Evolutionary conservation across 2,113 vertebrate species (phyloP).

Genomic region (Dicerorhinus sumatrensis): DNA sequence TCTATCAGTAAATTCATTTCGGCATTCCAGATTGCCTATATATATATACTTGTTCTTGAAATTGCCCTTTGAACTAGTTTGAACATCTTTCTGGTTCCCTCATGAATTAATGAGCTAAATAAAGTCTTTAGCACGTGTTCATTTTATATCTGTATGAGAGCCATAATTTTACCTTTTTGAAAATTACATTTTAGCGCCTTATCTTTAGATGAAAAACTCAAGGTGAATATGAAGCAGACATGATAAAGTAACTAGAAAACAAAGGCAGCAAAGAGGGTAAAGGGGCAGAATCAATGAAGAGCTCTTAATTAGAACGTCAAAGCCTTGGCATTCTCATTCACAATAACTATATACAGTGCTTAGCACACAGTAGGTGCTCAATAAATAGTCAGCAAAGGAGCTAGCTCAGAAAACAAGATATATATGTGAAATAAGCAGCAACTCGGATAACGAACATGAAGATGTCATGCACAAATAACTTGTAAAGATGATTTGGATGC

Average conservation of each 20-base stretch:
- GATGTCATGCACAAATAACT: slow-evolving; percentile 10
- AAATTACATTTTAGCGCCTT: neutral
- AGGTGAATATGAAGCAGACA: neutral
- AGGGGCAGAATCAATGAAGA: neutral
- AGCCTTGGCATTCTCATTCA: neutral
- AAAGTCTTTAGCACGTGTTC: neutral
- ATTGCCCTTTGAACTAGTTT: neutral
- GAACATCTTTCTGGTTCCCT: neutral
- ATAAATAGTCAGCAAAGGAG: neutral
- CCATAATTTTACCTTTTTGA: slow-evolving; percentile 13
- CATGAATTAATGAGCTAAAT: neutral
- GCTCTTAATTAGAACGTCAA: neutral
- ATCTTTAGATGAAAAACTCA: slow-evolving; percentile 13
- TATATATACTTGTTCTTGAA: neutral
- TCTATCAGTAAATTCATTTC: neutral
- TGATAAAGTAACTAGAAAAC: neutral
- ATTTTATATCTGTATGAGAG: neutral
- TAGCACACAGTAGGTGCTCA: neutral
- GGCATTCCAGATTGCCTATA: neutral
- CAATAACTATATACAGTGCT: neutral
- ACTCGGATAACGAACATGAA: slow-evolving; percentile 33
- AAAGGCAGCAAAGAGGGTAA: neutral
- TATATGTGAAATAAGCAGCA: neutral
- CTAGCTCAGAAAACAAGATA: neutral
- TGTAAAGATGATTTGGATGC: neutral